phyloP scores from a whole-genome alignment of 2,888 invertebrate species.

The Lycia hirtaria region DNA sequence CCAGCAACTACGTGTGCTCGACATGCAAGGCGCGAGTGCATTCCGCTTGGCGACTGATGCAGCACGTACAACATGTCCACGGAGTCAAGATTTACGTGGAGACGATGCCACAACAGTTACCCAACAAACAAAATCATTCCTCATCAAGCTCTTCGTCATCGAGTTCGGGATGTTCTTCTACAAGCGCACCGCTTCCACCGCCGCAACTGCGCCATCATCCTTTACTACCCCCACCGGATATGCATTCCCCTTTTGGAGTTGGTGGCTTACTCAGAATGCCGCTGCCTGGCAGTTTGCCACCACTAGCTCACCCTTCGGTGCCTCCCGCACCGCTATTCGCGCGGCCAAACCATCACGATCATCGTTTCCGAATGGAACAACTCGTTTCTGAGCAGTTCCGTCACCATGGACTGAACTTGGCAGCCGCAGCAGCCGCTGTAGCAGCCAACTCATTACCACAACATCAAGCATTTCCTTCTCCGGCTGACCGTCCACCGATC shows the following conservation, averaged over 20 bases:
- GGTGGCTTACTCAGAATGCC: conserved; percentile 91
- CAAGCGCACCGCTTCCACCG: conserved; percentile 84
- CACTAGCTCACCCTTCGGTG: conserved; percentile 88
- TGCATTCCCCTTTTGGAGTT: conserved; percentile 91
- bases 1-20: conserved; percentile 96
- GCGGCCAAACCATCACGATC: conserved; percentile 91
- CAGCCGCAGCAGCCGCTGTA: conserved; percentile 90
- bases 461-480: conserved; percentile 87
- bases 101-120: conserved; percentile 73
- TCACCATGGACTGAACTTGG: conserved; percentile 91
- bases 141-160: conserved; percentile 85
- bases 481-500: conserved; percentile 85
- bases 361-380: conserved; percentile 93
- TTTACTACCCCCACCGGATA: conserved; percentile 89
- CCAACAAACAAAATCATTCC: conserved; percentile 83
- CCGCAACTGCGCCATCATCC: conserved; percentile 88
- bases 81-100: conserved; percentile 97
- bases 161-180: conserved; percentile 83
- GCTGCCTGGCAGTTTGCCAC: conserved; percentile 86
- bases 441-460: conserved; percentile 87
- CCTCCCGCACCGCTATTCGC: conserved; percentile 91
- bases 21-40: conserved; percentile 96
- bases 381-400: conserved; percentile 93
- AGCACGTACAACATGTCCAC: conserved; percentile 97
- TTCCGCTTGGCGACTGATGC: conserved; percentile 98